Evolutionary conservation across 2,888 invertebrate genomes (phyloP).

Genomic region (Cosmia trapezina): DNA sequence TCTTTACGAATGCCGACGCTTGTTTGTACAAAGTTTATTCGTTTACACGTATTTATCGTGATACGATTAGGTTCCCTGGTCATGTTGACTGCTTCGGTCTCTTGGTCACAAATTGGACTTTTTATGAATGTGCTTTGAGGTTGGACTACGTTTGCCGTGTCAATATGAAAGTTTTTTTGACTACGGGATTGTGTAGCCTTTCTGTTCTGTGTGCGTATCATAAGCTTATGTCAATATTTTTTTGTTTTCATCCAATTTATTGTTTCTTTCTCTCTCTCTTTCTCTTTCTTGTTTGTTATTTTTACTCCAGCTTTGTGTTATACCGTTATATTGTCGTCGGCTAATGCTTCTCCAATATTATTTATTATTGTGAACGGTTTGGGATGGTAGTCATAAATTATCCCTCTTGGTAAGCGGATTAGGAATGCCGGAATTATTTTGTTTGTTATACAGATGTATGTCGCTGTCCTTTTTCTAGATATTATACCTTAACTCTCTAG

Average conservation of each 20-base stretch:
- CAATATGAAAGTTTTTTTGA: conserved; percentile 34
- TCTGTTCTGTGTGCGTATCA: conserved; percentile 13
- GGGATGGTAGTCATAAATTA: conserved; percentile 44
- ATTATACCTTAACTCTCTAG: neutral
- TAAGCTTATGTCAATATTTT: conserved; percentile 10
- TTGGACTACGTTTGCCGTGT: conserved; percentile 36
- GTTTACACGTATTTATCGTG: conserved; percentile 66
- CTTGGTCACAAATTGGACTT: conserved; percentile 35
- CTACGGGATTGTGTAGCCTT: conserved; percentile 1
- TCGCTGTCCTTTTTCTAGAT: conserved; percentile 13
- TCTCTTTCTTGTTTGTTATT: conserved; percentile 29
- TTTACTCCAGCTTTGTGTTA: conserved; percentile 18
- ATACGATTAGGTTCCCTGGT: conserved; percentile 63
- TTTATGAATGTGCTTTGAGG: conserved; percentile 40
- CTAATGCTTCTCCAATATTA: conserved; percentile 47
- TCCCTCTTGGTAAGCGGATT: conserved; percentile 42
- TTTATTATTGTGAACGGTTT: conserved; percentile 37
- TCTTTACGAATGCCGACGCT: conserved; percentile 63
- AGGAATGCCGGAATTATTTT: conserved; percentile 44
- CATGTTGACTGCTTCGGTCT: conserved; percentile 37
- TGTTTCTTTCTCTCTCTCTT: conserved; percentile 9
- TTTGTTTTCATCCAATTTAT: conserved; percentile 4
- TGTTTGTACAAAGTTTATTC: conserved; percentile 69
- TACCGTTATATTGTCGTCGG: conserved; percentile 21
- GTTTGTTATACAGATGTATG: conserved; percentile 34